These are phyloP conservation scores for Parauchenoglanis punctatus DNA, from an alignment of 2,797 vertebrate genomes.

Conservation along the genomic window DNA sequence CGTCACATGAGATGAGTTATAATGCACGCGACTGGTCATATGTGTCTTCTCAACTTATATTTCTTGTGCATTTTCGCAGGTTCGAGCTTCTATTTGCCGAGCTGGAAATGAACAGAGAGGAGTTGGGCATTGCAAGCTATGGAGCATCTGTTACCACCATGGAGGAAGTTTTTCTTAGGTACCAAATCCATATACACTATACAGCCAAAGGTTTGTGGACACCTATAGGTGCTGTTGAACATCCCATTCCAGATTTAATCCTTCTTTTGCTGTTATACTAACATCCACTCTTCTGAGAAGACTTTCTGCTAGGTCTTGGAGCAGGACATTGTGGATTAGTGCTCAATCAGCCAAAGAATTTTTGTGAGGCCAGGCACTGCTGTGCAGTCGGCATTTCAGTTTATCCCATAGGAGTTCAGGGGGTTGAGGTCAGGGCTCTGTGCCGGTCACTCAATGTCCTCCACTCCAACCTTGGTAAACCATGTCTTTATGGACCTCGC, in stretches of 20 bases:
- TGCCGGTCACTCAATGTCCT: background rate
- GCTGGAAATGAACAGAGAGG: conserved; percentile 90
- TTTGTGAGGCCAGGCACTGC: background rate
- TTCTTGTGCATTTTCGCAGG: conserved; percentile 66
- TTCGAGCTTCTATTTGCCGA: conserved; percentile 94
- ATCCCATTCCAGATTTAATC: background rate
- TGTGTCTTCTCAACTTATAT: background rate
- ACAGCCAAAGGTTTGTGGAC: background rate
- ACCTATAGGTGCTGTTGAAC: background rate
- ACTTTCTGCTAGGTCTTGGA: background rate
- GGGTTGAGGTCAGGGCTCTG: background rate
- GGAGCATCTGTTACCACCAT: conserved; percentile 97
- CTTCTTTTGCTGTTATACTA: background rate
- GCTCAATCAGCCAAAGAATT: background rate
- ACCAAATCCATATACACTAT: background rate
- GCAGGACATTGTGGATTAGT: background rate
- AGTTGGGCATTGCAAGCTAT: conserved; percentile 94
- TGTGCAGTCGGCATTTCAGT: background rate
- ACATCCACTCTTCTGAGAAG: background rate
- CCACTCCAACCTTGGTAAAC: no score
- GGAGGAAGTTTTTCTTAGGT: conserved; percentile 98
- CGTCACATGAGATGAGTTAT: no score
- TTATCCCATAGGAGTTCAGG: background rate
- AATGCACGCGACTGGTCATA: no score
- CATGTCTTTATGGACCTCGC: background rate